These are phyloP conservation scores for Ochropleura plecta DNA, from an alignment of 2,888 invertebrate genomes.

Conservation along the genomic window DNA sequence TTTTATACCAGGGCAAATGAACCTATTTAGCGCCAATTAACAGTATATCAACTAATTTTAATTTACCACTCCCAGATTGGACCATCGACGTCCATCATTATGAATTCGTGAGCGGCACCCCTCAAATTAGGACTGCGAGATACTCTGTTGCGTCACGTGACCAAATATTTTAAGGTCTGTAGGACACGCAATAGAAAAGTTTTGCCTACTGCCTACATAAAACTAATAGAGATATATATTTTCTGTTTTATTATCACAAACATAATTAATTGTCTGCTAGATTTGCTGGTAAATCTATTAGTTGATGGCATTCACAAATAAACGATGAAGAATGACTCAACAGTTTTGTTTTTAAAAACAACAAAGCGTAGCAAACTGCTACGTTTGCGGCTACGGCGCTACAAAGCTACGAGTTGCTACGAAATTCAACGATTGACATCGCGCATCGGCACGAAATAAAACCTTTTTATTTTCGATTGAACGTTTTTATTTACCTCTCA, in stretches of 20 bases:
- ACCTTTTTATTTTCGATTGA: conserved; percentile 12
- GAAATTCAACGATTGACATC: conserved; percentile 19
- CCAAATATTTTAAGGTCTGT: conserved; percentile 54
- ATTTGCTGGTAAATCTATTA: conserved; percentile 26
- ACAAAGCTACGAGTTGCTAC: conserved; percentile 42
- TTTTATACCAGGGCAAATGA: conserved; percentile 24
- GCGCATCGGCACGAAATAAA: conserved; percentile 16
- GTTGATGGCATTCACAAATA: conserved; percentile 27
- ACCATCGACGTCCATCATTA: conserved; percentile 76
- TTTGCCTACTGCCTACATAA: conserved; percentile 32
- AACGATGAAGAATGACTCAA: conserved; percentile 48
- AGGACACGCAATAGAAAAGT: conserved; percentile 53
- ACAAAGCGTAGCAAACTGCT: conserved; percentile 31
- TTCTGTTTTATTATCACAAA: conserved; percentile 43
- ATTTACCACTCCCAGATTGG: conserved; percentile 61
- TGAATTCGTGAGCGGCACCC: conserved; percentile 81
- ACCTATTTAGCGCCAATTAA: conserved; percentile 52
- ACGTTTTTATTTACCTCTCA: conserved; percentile 25
- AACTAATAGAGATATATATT: conserved; percentile 48
- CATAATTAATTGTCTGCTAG: conserved; percentile 39
- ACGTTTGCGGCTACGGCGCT: conserved; percentile 13
- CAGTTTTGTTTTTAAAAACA: conserved; percentile 33
- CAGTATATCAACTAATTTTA: conserved; percentile 61
- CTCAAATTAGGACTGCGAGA: conserved; percentile 75
- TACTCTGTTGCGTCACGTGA: conserved; percentile 65